Evolutionary conservation across 1,140 invertebrate species (phyloP), one percentile per base, ranked within the genome.

Genomic region (Potamilus streckersoni): DNA sequence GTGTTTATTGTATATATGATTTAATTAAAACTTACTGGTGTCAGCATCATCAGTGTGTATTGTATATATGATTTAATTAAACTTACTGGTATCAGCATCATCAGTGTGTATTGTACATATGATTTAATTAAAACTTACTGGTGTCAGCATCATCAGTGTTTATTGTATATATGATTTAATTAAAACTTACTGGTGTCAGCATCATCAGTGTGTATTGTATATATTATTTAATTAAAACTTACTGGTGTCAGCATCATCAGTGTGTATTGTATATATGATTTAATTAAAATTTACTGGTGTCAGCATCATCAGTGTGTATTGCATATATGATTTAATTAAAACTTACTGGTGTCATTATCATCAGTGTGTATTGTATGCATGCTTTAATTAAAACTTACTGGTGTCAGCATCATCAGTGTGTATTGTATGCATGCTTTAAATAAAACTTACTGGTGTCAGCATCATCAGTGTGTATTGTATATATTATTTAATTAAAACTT

Each of bases 31-130:
- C 23, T 23, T 85, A 89, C 89, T 76, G 85, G 69, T 1, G 92
- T 88, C n/a, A 98, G 87, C 86, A 94, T 93, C 49, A 96, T 83
- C 16, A 98, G 85, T 0, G 95, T n/a, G n/a, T n/a, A n/a, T 6
- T 49, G 38, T 49, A 49, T 49, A 8, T 11, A 11, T 49, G 0
- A 0, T 49, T 49, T 8, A 11, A 49, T 6, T 49, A 49, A 49
- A 49, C 78, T 81, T 31, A 2, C 27, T 31, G 27, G 27, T 31
- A 2, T 31, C 27, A 31, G 2, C 23, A 23, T 23, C 23, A 23
- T 1, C 23, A 23, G 23, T 23, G 23, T 23, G 23, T 23, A 23
- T 23, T 23, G 23, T 23, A 23, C 2, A 2, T 2, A 23, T 23
- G 23, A 0, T 23, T 23, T 23, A 23, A 23, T 23, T 23, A 23